A percentile compares a stretch with the other conserved stretches of the same genome.
Conservation (phyloP, 2,888 invertebrate genomes). For the Fabriciana adippe region DNA sequence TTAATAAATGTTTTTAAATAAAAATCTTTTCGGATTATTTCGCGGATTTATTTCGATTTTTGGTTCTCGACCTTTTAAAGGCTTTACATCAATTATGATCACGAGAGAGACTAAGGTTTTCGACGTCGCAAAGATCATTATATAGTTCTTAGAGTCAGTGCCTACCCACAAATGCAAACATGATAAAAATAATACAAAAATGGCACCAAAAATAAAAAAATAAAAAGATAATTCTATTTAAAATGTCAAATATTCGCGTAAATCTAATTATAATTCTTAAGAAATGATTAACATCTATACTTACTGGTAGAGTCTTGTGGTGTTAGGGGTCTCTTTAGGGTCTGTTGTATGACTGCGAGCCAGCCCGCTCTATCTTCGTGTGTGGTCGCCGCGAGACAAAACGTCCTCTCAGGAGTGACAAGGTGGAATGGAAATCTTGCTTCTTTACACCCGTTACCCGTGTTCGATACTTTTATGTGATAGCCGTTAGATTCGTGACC, state of each 20-base stretch:
- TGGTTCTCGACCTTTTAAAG: too few relatives aligned
- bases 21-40: too few relatives aligned
- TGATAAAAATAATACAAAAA: too few relatives aligned
- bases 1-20: too few relatives aligned
- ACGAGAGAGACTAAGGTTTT: too few relatives aligned
- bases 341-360: slow-evolving; percentile 89
- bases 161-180: too few relatives aligned
- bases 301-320: slow-evolving; percentile 88
- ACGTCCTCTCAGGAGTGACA: slow-evolving; percentile 89
- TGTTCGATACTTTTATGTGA: slow-evolving; percentile 84
- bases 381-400: slow-evolving; percentile 88
- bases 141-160: too few relatives aligned
- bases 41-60: too few relatives aligned
- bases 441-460: slow-evolving; percentile 84
- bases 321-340: slow-evolving; percentile 88
- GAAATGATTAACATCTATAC: slow-evolving; percentile 12
- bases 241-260: background rate
- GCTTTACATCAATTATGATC: too few relatives aligned
- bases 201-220: too few relatives aligned
- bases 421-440: slow-evolving; percentile 91
- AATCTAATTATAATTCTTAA: background rate
- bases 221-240: too few relatives aligned
- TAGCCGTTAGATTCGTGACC: slow-evolving; percentile 90
- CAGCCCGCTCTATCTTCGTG: slow-evolving; percentile 90
- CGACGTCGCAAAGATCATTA: too few relatives aligned